These are phyloP conservation scores for Spea hammondii DNA, from an alignment of 2,797 vertebrate species.

Conservation along the genomic window DNA sequence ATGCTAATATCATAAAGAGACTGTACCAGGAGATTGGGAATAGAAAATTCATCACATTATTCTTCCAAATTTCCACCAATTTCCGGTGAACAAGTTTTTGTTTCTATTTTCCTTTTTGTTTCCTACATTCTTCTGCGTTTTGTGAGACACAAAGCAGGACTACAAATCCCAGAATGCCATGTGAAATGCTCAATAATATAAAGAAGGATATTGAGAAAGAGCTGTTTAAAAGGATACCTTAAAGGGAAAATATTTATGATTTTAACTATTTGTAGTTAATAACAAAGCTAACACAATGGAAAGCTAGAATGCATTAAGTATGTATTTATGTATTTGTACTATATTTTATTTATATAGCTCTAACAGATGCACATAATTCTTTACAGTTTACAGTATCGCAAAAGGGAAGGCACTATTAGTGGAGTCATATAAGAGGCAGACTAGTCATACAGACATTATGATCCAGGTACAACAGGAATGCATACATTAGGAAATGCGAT, in stretches of 20 bases:
- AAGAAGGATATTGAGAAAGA: constrained; percentile 1
- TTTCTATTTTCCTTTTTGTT: not conserved
- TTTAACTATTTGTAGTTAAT: no score
- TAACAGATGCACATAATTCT: no score
- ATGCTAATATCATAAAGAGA: not conserved
- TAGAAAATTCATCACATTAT: not conserved
- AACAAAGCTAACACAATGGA: no score
- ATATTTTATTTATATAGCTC: no score
- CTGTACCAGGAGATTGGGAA: not conserved
- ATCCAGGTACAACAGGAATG: no score
- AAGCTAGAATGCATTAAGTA: no score
- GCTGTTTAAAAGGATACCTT: not conserved
- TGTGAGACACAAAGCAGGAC: not conserved
- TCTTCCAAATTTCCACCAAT: not conserved
- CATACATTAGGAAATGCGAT: no score
- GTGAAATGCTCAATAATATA: not conserved
- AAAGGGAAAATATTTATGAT: not conserved
- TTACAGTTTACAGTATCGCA: no score
- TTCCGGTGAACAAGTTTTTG: not conserved
- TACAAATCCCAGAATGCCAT: constrained; percentile 6
- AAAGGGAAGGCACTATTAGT: no score
- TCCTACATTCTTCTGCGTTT: not conserved
- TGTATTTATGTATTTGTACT: no score
- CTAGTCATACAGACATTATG: no score
- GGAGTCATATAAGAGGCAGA: no score